Base-by-base conservation (phyloP, 2,797 vertebrate species). In the Iguana delicatissima region DNA sequence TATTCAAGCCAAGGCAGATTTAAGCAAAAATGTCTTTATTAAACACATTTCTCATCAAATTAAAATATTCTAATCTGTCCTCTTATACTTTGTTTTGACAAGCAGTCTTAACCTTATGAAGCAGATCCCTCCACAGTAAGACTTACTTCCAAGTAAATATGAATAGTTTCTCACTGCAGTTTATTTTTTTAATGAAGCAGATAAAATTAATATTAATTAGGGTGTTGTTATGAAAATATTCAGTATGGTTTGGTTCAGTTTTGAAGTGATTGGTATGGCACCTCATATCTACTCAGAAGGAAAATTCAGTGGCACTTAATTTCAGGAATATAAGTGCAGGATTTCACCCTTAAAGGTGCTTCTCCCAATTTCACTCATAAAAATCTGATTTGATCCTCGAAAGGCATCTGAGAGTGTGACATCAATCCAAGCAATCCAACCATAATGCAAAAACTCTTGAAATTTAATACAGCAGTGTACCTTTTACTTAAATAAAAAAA, bases 401-500 rank as follows among this genome's bases (percentile, higher is more conserved):
- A 85, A 90, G 50, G 92, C 87, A 42, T n/a, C 69, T 22, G 32
- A 4, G n/a, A 90, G 18, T 32, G 82, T 74, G 50, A 77, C 82
- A 90, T 62, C 91, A 80, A 87, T 50, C 0, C 83, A 85, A 90
- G 72, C 59, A 89, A 52, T 89, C 67, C 80, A 87, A 86, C 81
- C 26, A 59, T 80, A 77, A 91, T 59, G 80, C 87, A 88, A 76
- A 57, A 0, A 62, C 72, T 82, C 76, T 59, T 84, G 14, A 0
- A 32, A 10, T 55, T 88, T 95, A 89, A 84, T 69, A 87, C 35
- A 91, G 13, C 55, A 62, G 0, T 89, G 8, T 12, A n/a, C 4
- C 82, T 92, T 87, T 92, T 88, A 84, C 84, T 94, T 86, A 90
- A 35, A 50, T 91, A 76, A 95, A 93, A 80, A 94, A 91, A 92